Conservation (phyloP, 2,888 invertebrate species). For the Diploptera punctata region DNA sequence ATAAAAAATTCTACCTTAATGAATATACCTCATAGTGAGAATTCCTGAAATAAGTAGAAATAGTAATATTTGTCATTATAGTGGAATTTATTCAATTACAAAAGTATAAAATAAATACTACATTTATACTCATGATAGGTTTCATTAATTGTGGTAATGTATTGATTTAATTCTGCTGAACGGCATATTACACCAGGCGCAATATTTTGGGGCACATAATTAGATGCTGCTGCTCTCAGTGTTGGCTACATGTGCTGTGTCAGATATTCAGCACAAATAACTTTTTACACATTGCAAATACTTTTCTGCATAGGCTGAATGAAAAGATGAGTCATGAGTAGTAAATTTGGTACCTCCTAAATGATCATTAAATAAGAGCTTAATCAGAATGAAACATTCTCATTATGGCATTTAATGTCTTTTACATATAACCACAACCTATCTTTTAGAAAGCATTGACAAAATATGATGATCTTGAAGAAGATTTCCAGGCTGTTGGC, state of each 20-base stretch:
- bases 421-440: too few species aligned
- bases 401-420: too few species aligned
- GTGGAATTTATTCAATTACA: too few species aligned
- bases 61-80: background rate
- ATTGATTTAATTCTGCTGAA: conserved; percentile 12
- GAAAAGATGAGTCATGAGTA: background rate
- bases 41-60: too few species aligned
- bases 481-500: too few species aligned
- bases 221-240: background rate
- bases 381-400: too few species aligned
- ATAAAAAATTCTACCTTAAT: too few species aligned
- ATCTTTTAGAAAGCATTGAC: too few species aligned
- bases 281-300: background rate
- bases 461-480: too few species aligned
- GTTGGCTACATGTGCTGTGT: background rate
- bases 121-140: background rate
- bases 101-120: too few species aligned
- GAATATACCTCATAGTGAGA: too few species aligned
- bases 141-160: background rate
- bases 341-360: background rate
- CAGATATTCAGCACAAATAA: background rate
- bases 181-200: background rate
- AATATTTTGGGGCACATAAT: background rate
- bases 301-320: background rate
- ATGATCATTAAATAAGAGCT: too few species aligned